Evolutionary conservation across 2,888 invertebrate species (phyloP).

Genomic region (Ochropacha duplaris): DNA sequence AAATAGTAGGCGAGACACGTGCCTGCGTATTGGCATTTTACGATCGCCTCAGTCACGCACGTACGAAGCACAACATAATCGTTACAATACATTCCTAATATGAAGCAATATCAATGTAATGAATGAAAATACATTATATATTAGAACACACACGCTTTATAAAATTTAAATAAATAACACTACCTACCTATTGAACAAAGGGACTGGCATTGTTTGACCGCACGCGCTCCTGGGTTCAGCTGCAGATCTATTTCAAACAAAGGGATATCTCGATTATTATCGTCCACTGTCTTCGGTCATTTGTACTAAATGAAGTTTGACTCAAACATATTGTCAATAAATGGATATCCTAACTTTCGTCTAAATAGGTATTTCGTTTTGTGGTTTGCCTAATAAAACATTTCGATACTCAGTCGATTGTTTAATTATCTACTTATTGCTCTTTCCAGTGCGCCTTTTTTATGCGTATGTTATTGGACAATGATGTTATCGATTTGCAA

Average conservation of each 20-base stretch:
- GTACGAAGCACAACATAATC: constrained; percentile 32
- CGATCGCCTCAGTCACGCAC: constrained; percentile 34
- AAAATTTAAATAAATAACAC: background rate
- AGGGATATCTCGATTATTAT: constrained; percentile 32
- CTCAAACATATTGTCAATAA: background rate
- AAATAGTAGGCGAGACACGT: constrained; percentile 28
- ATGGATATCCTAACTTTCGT: background rate
- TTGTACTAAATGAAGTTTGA: background rate
- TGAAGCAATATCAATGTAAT: constrained; percentile 19
- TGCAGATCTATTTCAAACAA: constrained; percentile 19
- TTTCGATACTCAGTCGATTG: too few relatives aligned
- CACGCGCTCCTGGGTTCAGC: constrained; percentile 13
- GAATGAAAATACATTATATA: background rate
- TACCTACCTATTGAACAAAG: constrained; percentile 16
- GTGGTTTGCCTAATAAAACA: background rate
- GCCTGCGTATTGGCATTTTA: constrained; percentile 29
- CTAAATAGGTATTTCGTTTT: background rate
- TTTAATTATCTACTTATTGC: too few relatives aligned
- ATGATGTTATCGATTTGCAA: constrained; percentile 39
- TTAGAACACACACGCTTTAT: background rate
- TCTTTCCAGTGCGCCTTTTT: background rate
- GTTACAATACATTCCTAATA: constrained; percentile 26
- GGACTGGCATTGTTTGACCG: background rate
- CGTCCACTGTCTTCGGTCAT: constrained; percentile 4
- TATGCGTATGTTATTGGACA: background rate